phyloP scores from a whole-genome alignment of 1,140 invertebrate genomes.

The Cydia pomonella region DNA sequence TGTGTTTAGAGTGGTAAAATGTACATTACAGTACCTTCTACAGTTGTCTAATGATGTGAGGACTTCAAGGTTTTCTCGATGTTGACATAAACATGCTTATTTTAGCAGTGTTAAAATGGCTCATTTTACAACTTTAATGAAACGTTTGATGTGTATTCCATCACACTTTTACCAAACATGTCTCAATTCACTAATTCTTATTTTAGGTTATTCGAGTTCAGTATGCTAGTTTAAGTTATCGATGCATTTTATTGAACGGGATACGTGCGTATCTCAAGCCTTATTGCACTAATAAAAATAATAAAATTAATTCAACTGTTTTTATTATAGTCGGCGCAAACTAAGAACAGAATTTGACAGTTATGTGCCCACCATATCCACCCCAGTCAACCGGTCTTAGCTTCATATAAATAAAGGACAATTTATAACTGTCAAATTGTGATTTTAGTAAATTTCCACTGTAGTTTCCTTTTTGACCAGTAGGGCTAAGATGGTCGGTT shows the following conservation, averaged over 20 bases:
- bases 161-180: background rate
- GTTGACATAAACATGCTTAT: no score
- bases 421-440: no score
- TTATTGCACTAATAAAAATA: conserved; percentile 39
- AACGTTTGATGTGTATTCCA: conserved; percentile 27
- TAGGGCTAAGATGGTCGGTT: no score
- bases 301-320: background rate
- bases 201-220: conserved; percentile 30
- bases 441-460: no score
- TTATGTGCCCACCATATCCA: no score
- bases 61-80: background rate
- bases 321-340: background rate
- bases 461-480: no score
- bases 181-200: conserved; percentile 28
- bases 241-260: conserved; percentile 25
- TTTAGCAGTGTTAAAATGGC: conserved; percentile 5
- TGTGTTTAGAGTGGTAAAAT: background rate
- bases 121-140: background rate
- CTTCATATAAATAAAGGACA: no score
- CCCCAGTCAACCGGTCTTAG: no score
- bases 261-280: conserved; percentile 4
- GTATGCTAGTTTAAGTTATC: conserved; percentile 30
- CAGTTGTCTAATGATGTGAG: background rate
- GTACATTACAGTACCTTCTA: background rate
- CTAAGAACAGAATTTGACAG: no score